Base-by-base conservation (phyloP, 1,140 invertebrate genomes). In the Apocrypta bakeri region DNA sequence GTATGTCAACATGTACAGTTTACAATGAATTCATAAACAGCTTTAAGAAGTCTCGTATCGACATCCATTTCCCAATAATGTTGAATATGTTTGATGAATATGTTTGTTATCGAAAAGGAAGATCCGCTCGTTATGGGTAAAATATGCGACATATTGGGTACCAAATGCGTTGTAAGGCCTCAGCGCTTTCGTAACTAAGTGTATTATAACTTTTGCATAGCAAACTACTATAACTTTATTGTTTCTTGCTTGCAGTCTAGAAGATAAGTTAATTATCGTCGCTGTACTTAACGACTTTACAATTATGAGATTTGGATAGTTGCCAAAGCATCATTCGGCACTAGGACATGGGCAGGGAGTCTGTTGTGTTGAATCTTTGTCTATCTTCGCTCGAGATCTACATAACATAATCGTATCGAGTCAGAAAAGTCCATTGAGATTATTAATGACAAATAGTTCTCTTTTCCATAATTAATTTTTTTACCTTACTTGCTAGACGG, bases 231-330 rank as follows among this genome's bases (percentile, higher is more conserved):
- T 85, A 87, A 85, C 86, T 87, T 9, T 37, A 89, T 64, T n/a
- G 12, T 14, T 27, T 82, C 77, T 84, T 75, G 78, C 81, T 82
- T 84, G 48, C n/a, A 68, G 25, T 31, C 84, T 82, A 69, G 83
- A 85, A 86, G 86, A 90, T 90, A 90, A 90, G 88, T 91, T 90
- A 90, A 90, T 91, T 90, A 91, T 90, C 88, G 85, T 89, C 88
- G 83, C 88, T 82, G 88, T 37, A 37, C 3, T 90, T 90, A 89
- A 88, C 86, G 87, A 90, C 90, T 81, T 90, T 89, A 88, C 88
- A 90, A 90, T 90, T 90, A 89, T 84, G 85, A 85, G 86, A 86
- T 87, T 82, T 85, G 68, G 14, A 76, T 29, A 17, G 63, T 56
- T 2, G 11, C 2, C 68, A 25, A 9, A 27, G 87, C 88, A 87